Conservation (phyloP, 2,797 vertebrate species). For the Scarus forsteni region DNA sequence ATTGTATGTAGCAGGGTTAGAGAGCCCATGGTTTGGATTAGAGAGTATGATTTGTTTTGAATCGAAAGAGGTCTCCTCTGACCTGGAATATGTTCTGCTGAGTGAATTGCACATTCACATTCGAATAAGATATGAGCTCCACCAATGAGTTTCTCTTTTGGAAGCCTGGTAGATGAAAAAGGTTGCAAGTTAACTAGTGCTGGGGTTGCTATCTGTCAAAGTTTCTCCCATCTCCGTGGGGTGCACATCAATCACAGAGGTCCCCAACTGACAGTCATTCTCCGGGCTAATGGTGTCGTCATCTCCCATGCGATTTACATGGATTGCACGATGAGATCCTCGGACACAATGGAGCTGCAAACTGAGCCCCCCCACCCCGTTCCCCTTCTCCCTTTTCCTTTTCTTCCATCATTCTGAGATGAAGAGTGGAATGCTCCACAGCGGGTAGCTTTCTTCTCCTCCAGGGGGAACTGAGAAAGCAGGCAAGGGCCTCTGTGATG, state of each 20-base stretch:
- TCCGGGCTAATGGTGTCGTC: conserved; percentile 74
- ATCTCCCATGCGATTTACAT: conserved; percentile 71
- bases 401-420: conserved; percentile 80
- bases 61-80: conserved; percentile 67
- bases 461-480: conserved; percentile 78
- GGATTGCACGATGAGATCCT: conserved; percentile 73
- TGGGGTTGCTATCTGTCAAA: conserved; percentile 69
- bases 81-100: conserved; percentile 69
- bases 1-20: conserved; percentile 66
- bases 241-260: conserved; percentile 68
- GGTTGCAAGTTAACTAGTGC: conserved; percentile 72
- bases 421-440: conserved; percentile 81
- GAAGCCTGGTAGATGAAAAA: conserved; percentile 62
- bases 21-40: conserved; percentile 63
- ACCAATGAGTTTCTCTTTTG: conserved; percentile 53
- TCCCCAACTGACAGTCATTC: conserved; percentile 71
- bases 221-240: conserved; percentile 68
- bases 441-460: conserved; percentile 84
- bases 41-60: conserved; percentile 64
- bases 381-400: conserved; percentile 68
- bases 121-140: conserved; percentile 67
- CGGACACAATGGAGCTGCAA: conserved; percentile 76
- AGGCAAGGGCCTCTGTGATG: conserved; percentile 83
- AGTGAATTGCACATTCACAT: conserved; percentile 61
- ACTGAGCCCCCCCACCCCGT: conserved; percentile 60